Evolutionary conservation across 2,113 vertebrate species (phyloP), one percentile per base, ranked within the genome.

Genomic region (Nycticebus coucang): DNA sequence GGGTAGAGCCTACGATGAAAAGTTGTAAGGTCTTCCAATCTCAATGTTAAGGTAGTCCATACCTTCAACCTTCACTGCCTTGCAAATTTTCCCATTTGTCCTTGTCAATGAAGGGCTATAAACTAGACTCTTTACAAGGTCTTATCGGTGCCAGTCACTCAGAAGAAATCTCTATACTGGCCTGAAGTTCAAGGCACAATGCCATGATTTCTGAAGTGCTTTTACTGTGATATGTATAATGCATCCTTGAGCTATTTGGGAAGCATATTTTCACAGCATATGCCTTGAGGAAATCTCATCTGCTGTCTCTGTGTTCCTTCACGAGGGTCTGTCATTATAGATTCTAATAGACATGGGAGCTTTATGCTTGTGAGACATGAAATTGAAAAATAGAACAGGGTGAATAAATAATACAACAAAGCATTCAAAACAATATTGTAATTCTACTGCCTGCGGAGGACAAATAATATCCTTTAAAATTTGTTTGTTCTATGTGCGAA

Each of bases 331-430:
- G 64, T 74, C 62, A 82, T 86, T 64, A 93, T 64, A 83, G 7
- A 9, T 91, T 93, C 24, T 77, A n/a, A 81, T 45, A 64, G 13
- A 60, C 69, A 75, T 26, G n/a, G 53, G 8, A 79, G 5, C 9
- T 89, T 91, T 85, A 84, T 86, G 5, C 72, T 24, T 69, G 3
- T 83, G 62, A 97, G 91, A 96, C 37, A 78, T 41, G 69, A 92
- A 24, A 87, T 33, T 2, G 0, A 85, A 60, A 89, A 92, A 62
- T 50, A 60, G 5, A 93, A 93, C 30, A 78, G 4, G 35, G 22
- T 28, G 10, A 78, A 84, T 96, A 62, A 88, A 90, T 81, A 90
- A 92, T 72, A 93, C 72, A 92, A 71, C 33, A 93, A 95, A 91
- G 26, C 30, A 17, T 18, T 5, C 55, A 84, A 55, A 74, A 69